Base-by-base conservation (phyloP, 2,888 invertebrate species). In the Iphiclides podalirius region DNA sequence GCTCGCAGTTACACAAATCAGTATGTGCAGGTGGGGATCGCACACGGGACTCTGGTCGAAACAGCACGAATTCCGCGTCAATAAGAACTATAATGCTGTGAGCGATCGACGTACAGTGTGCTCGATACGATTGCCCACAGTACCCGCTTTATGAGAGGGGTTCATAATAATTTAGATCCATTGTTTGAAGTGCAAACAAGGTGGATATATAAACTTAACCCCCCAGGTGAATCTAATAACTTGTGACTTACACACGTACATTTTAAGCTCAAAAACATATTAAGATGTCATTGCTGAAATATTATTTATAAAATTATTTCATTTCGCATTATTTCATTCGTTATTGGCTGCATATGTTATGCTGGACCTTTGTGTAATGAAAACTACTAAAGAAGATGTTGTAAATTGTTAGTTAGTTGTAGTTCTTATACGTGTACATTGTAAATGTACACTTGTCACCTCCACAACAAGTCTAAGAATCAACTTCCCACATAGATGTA, bases 201-300 rank as follows among this genome's bases (percentile, higher is more conserved):
- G 55, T 52, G 36, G 60, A 55, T 64, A 63, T 35, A 16, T 20
- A 55, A 54, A 57, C 61, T 70, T 66, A 65, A 66, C 72, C 78
- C 79, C 79, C 67, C 82, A 84, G 83, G 83, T 84, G 76, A 67
- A 79, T 78, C 77, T 81, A 80, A 81, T 82, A 80, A 76, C 76
- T 70, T 33, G 37, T 51, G 58, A 58, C 56, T 60, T 53, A 55
- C 51, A 53, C 35, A 43, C 20, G 20, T 23, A 34, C 4, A 13
- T 17, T 26, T 12, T 7, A 36, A 13, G n/a, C 15, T 1, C 28
- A 9, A 17, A 26, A 40, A 40, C 40, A 40, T 28, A 14, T 40
- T 36, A 4, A 31, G 26, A 45, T 31, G 34, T 33, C 33, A 20
- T 20, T 20, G 20, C n/a, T n/a, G 6, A 20, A 20, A 20, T 20